Conservation (phyloP, 2,797 vertebrate species). For the Zenarchopterus dispar region DNA sequence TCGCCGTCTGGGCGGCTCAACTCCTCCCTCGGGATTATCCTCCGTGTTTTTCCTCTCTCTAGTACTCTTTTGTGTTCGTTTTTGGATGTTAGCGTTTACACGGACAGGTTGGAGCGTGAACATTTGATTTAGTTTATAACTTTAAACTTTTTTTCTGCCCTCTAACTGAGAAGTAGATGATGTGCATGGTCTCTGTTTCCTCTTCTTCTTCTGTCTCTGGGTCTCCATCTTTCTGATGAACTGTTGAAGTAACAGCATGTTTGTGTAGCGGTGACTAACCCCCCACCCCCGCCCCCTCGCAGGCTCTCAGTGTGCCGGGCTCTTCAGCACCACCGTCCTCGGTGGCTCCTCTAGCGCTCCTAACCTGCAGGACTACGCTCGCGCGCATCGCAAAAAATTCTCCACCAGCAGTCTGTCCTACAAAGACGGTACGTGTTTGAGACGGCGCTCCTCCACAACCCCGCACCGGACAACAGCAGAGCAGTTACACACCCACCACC, state of each 20-base stretch:
- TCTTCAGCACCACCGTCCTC: constrained; percentile 99
- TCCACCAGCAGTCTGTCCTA: constrained; percentile 93
- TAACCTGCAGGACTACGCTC: constrained; percentile 99
- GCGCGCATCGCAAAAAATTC: constrained; percentile 98
- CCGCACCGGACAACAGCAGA: constrained; percentile 52
- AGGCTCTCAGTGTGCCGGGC: constrained; percentile 99
- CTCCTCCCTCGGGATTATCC: not conserved
- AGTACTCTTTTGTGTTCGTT: too few species aligned
- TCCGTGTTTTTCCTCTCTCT: too few species aligned
- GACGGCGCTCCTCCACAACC: constrained; percentile 41
- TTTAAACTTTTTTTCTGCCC: not conserved
- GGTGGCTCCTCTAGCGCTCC: constrained; percentile 99
- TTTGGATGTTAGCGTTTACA: too few species aligned
- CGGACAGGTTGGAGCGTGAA: too few species aligned
- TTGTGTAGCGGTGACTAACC: constrained; percentile 85
- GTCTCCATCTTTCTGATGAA: constrained; percentile 30
- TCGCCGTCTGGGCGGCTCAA: not conserved
- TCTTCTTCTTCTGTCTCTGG: too few species aligned
- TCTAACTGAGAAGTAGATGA: not conserved
- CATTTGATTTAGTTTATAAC: not conserved
- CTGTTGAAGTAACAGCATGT: constrained; percentile 74
- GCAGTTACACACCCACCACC: constrained; percentile 32
- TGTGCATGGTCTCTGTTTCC: too few species aligned
- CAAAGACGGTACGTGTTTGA: constrained; percentile 96
- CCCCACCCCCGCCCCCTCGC: constrained; percentile 69